A percentile compares a stretch with the other conserved stretches of the same genome.
These are phyloP conservation scores for Harlomillsia oculata DNA, from an alignment of 1,140 invertebrate genomes.

Conservation along the genomic window DNA sequence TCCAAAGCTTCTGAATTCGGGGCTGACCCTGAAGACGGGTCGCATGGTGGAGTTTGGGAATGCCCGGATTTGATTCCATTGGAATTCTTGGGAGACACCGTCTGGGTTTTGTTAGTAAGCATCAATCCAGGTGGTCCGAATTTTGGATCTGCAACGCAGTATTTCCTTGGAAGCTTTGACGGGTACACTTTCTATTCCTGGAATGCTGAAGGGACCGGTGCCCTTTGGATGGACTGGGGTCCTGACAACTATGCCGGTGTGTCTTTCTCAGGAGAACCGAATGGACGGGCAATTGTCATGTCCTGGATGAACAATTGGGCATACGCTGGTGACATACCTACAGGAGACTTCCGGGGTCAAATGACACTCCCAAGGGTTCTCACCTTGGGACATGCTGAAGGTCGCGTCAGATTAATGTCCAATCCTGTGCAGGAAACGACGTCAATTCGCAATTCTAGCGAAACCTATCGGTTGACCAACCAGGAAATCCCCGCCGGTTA, in stretches of 20 bases:
- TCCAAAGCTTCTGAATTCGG: constrained; percentile 15
- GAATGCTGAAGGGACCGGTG: not conserved
- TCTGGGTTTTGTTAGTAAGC: constrained; percentile 28
- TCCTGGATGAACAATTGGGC: constrained; percentile 24
- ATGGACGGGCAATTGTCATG: not conserved
- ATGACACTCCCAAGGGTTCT: constrained; percentile 22
- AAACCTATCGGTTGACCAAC: not conserved
- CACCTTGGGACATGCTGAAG: not conserved
- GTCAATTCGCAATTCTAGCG: not conserved
- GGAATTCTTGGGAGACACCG: not conserved
- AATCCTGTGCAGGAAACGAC: constrained; percentile 5
- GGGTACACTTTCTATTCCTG: constrained; percentile 8
- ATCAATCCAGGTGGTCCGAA: constrained; percentile 30
- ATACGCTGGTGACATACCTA: constrained; percentile 12
- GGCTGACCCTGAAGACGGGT: constrained; percentile 4
- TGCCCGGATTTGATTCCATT: constrained; percentile 28
- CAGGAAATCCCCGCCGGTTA: not conserved
- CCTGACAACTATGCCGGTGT: constrained; percentile 27
- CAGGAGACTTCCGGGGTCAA: constrained; percentile 15
- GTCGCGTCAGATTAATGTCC: not conserved
- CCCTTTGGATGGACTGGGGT: constrained; percentile 31
- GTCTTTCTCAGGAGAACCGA: constrained; percentile 14
- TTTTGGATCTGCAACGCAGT: constrained; percentile 24
- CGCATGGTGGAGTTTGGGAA: constrained; percentile 31
- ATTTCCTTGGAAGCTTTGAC: constrained; percentile 28